A percentile compares a stretch with the other conserved stretches of the same genome.
Evolutionary conservation across 2,888 invertebrate species (phyloP).

Genomic region (Sthenelais limicola): DNA sequence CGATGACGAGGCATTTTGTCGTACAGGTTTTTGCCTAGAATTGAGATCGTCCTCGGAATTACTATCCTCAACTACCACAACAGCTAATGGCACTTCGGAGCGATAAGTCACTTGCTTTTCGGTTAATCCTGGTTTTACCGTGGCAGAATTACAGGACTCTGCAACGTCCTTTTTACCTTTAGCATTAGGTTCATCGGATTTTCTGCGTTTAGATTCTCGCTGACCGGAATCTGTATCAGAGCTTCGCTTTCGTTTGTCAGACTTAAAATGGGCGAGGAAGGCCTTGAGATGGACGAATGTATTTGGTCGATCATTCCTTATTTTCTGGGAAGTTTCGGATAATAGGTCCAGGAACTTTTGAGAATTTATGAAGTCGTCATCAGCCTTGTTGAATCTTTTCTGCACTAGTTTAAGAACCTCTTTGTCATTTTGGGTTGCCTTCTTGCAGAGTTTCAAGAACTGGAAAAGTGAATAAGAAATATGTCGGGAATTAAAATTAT

Average conservation of each 20-base stretch:
- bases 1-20: too few species aligned
- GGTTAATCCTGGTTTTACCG: too few species aligned
- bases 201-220: too few species aligned
- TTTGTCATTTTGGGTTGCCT: constrained; percentile 33
- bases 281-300: constrained; percentile 36
- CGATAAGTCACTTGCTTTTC: too few species aligned
- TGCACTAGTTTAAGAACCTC: constrained; percentile 54
- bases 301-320: neutral
- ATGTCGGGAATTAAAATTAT: neutral
- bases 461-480: neutral
- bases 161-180: too few species aligned
- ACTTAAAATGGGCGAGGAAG: constrained; percentile 57
- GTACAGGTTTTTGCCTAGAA: too few species aligned
- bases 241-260: too few species aligned
- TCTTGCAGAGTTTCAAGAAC: constrained; percentile 15
- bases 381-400: constrained; percentile 57
- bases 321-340: neutral
- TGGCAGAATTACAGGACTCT: too few species aligned
- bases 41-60: too few species aligned
- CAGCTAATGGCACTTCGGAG: too few species aligned
- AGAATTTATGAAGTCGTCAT: constrained; percentile 51
- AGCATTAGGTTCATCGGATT: too few species aligned
- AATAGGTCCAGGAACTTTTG: constrained; percentile 23
- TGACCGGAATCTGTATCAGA: constrained; percentile 10
- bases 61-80: too few species aligned